Conservation (phyloP, 2,888 invertebrate species). For the Euplexia lucipara region DNA sequence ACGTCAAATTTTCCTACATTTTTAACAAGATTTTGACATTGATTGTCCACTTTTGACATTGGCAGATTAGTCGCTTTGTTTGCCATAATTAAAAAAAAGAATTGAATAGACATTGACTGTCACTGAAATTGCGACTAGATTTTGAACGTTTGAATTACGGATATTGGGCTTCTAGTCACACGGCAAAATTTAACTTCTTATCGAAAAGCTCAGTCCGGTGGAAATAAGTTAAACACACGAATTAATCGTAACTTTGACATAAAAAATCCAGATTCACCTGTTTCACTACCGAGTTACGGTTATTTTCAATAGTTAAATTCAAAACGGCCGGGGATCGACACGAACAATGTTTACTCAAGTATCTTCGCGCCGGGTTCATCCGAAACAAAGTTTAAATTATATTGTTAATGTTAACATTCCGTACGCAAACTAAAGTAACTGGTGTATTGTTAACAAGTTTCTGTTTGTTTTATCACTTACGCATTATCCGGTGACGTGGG, state of each 20-base stretch:
- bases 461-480: slow-evolving; percentile 79
- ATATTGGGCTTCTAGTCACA: too few relatives aligned
- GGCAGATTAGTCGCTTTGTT: too few relatives aligned
- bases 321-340: slow-evolving; percentile 59
- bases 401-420: slow-evolving; percentile 74
- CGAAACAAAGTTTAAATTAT: slow-evolving; percentile 74
- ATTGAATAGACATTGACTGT: too few relatives aligned
- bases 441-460: slow-evolving; percentile 73
- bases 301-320: slow-evolving; percentile 65
- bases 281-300: slow-evolving; percentile 48
- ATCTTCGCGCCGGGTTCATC: slow-evolving; percentile 69
- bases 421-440: slow-evolving; percentile 74
- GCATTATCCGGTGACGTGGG: slow-evolving; percentile 70
- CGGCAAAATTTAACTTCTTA: slow-evolving; percentile 54
- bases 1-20: too few relatives aligned
- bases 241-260: slow-evolving; percentile 53
- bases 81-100: too few relatives aligned
- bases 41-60: too few relatives aligned
- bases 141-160: too few relatives aligned
- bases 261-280: slow-evolving; percentile 52
- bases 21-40: too few relatives aligned
- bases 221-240: slow-evolving; percentile 54
- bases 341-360: slow-evolving; percentile 67
- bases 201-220: slow-evolving; percentile 40
- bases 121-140: too few relatives aligned